Evolutionary conservation across 35 echinoderm and acorn worm species (phyloP).

Genomic region (Antedon bifida): DNA sequence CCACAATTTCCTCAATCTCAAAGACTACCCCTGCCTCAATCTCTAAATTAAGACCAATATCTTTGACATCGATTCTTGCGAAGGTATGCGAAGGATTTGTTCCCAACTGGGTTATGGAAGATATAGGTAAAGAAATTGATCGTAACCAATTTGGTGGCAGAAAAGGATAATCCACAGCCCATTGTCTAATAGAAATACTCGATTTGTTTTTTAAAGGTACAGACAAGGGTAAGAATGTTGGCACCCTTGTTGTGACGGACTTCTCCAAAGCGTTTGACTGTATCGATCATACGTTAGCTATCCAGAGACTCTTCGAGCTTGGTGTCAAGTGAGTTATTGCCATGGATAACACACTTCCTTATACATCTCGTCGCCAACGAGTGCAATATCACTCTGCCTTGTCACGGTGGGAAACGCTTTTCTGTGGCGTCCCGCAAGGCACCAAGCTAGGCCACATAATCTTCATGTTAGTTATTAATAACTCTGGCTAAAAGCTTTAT

Average conservation of each 20-base stretch:
- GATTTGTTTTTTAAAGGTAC: slow-evolving; percentile 4
- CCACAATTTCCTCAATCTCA: no score
- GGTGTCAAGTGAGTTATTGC: neutral
- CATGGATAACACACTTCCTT: slow-evolving; percentile 18
- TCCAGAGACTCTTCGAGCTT: neutral
- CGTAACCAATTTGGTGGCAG: slow-evolving; percentile 15
- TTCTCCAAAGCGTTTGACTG: slow-evolving; percentile 35
- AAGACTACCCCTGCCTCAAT: no score
- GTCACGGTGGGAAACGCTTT: no score
- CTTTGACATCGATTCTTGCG: no score
- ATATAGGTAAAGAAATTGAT: neutral
- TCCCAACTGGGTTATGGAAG: slow-evolving; percentile 5
- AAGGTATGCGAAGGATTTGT: no score
- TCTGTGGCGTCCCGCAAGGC: no score
- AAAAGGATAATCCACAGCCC: slow-evolving; percentile 13
- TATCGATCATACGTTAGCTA: slow-evolving; percentile 9
- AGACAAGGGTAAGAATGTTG: neutral
- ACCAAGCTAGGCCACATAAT: no score
- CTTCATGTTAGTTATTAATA: no score
- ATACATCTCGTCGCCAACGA: neutral
- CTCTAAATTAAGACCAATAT: no score
- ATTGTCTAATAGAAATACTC: slow-evolving; percentile 3
- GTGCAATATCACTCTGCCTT: slow-evolving; percentile 1
- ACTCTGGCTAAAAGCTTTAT: no score
- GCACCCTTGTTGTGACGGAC: slow-evolving; percentile 25